Base-by-base conservation (phyloP, 2,888 invertebrate genomes). In the Ennomos erosarius region DNA sequence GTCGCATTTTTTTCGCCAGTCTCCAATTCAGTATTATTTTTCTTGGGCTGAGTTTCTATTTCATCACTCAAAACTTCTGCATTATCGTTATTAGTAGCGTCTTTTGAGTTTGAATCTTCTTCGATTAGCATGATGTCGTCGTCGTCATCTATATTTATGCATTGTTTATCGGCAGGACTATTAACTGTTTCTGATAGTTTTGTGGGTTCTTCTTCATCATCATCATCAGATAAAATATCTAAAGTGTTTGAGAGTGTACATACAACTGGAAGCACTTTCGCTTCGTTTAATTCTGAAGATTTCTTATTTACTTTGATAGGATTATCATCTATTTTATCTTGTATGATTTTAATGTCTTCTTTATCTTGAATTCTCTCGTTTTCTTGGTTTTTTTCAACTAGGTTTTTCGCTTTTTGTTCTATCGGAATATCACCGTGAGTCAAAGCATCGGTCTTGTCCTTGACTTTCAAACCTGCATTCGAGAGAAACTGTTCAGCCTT, bases 121-220 rank as follows among this genome's bases (percentile, higher is more conserved):
- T 89, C 90, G 65, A 91, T 85, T 12, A 93, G 58, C 87, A 93
- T 86, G 26, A 92, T 84, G 64, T 90, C 90, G 71, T 91, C 89
- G 71, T 90, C 88, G 68, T 89, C 88, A 55, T 88, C 88, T 67
- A 87, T 70, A 71, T 83, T 78, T 56, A 87, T 86, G 68, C 85
- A 83, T 70, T 80, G 75, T 71, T 86, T 83, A 26, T 81, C 76
- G 49, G 60, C 43, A 9, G 65, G 45, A 38, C 36, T 54, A 52
- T 59, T 34, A n/a, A 43, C 0, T 10, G 13, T 53, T 42, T 63
- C 67, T 26, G 5, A 6, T 62, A 12, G 35, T 13, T 37, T 10
- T 40, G 69, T 62, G 37, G 59, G 48, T 35, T 85, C 85, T 6
- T 90, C 90, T 35, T 90, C 90, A 34, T 92, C 90, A 38, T 88